Percentiles rank a stretch among this genome's conserved stretches.
phyloP scores from a whole-genome alignment of 2,797 vertebrate species.

The Enteromius argenteus region DNA sequence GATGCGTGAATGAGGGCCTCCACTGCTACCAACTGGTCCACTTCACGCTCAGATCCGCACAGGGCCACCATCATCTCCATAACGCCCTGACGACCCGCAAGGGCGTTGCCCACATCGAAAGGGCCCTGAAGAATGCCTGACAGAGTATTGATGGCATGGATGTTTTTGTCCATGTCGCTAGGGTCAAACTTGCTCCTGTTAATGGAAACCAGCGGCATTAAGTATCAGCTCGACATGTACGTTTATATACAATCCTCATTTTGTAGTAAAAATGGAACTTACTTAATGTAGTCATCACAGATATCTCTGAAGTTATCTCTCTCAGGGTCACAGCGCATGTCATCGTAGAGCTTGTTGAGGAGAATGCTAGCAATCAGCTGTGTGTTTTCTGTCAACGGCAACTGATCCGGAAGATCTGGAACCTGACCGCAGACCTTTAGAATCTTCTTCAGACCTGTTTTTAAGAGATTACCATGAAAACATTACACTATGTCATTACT shows the following conservation, averaged over 20 bases:
- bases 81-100: constrained; percentile 89
- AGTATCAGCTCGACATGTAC: neutral
- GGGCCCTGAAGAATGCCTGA: constrained; percentile 95
- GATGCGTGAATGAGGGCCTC: constrained; percentile 94
- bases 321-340: constrained; percentile 92
- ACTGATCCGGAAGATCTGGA: constrained; percentile 89
- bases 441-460: constrained; percentile 92
- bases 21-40: constrained; percentile 95
- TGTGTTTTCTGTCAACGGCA: constrained; percentile 92
- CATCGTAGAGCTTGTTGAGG: constrained; percentile 91
- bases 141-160: constrained; percentile 91
- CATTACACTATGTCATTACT: neutral
- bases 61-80: constrained; percentile 99
- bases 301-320: constrained; percentile 88
- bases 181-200: constrained; percentile 92
- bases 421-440: constrained; percentile 95
- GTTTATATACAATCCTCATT: neutral
- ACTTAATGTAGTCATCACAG: constrained; percentile 94
- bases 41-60: constrained; percentile 91
- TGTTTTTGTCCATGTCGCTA: constrained; percentile 95
- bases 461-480: constrained; percentile 38
- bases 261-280: constrained; percentile 61
- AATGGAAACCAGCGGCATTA: neutral
- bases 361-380: constrained; percentile 93
- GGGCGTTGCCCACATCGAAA: constrained; percentile 92